phyloP scores from a whole-genome alignment of 53 echinoderm and acorn worm species.

The Paelopatides confundens region DNA sequence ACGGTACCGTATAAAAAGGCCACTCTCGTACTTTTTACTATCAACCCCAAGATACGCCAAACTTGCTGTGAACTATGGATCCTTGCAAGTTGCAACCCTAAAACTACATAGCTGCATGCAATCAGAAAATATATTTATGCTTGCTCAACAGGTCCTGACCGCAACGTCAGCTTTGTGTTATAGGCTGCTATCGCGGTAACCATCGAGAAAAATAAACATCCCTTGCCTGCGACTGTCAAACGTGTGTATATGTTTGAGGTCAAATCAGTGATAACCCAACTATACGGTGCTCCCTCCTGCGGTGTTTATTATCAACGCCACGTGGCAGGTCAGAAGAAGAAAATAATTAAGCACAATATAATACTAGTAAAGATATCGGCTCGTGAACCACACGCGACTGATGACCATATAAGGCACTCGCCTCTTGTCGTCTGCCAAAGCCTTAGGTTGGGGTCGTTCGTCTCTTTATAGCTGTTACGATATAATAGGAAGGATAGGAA shows the following conservation, averaged over 20 bases:
- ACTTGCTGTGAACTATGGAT: too few species aligned
- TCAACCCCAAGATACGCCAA: too few species aligned
- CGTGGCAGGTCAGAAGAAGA: neutral
- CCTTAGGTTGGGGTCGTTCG: constrained; percentile 9
- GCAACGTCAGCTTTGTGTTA: neutral
- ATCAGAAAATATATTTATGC: neutral
- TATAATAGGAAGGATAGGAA: constrained; percentile 11
- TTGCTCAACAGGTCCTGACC: constrained; percentile 32
- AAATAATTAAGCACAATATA: neutral
- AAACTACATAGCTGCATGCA: too few species aligned
- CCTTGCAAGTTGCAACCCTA: too few species aligned
- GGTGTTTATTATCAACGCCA: constrained; percentile 44
- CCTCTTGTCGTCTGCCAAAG: constrained; percentile 1
- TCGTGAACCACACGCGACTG: constrained; percentile 34
- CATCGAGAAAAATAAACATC: neutral
- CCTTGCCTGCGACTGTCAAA: neutral
- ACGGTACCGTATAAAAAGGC: too few species aligned
- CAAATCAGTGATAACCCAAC: constrained; percentile 31
- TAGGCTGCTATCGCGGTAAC: neutral
- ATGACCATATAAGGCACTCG: constrained; percentile 17
- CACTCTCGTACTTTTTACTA: too few species aligned
- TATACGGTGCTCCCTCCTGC: constrained; percentile 6
- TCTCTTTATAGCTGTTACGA: constrained; percentile 29
- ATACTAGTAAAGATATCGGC: constrained; percentile 6
- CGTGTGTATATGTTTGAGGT: constrained; percentile 38